A percentile compares a stretch with the other conserved stretches of the same genome.
Evolutionary conservation across 2,888 invertebrate genomes (phyloP).

Genomic region (Amiota minor): DNA sequence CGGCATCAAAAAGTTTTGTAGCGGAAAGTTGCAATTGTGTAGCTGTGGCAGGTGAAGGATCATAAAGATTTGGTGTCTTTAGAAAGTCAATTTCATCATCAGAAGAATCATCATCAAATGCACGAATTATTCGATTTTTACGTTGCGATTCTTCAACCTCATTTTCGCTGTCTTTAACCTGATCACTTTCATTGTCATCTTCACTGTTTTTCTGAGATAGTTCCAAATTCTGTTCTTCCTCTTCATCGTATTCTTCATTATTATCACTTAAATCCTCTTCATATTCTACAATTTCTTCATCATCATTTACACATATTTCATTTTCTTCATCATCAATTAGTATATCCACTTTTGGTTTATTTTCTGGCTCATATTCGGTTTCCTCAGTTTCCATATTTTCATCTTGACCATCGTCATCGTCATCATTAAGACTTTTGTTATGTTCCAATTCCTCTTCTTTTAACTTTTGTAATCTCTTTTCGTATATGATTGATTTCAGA

Average conservation of each 20-base stretch:
- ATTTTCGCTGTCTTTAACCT: constrained; percentile 55
- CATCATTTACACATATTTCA: constrained; percentile 50
- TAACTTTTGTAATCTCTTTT: constrained; percentile 79
- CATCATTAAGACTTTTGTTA: constrained; percentile 63
- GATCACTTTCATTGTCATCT: constrained; percentile 66
- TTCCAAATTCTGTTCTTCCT: constrained; percentile 58
- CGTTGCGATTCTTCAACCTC: constrained; percentile 56
- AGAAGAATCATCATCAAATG: constrained; percentile 69
- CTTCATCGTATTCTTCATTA: constrained; percentile 48
- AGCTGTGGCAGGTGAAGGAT: constrained; percentile 39
- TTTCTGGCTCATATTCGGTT: constrained; percentile 66
- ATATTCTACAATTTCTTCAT: constrained; percentile 46
- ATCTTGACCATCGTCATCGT: constrained; percentile 67
- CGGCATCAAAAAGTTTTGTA: constrained; percentile 57
- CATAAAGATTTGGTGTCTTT: constrained; percentile 53
- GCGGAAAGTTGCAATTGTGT: constrained; percentile 50
- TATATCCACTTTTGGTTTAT: constrained; percentile 43
- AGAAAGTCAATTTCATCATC: constrained; percentile 64
- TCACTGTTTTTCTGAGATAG: not conserved
- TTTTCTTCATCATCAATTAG: constrained; percentile 56
- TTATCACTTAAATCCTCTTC: constrained; percentile 54
- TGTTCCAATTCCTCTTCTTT: constrained; percentile 74
- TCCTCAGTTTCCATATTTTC: constrained; percentile 63
- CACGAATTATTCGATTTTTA: constrained; percentile 73
- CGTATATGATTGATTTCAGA: constrained; percentile 81